Evolutionary conservation across 2,113 vertebrate species (phyloP).

Genomic region (Cinclus mexicanus): DNA sequence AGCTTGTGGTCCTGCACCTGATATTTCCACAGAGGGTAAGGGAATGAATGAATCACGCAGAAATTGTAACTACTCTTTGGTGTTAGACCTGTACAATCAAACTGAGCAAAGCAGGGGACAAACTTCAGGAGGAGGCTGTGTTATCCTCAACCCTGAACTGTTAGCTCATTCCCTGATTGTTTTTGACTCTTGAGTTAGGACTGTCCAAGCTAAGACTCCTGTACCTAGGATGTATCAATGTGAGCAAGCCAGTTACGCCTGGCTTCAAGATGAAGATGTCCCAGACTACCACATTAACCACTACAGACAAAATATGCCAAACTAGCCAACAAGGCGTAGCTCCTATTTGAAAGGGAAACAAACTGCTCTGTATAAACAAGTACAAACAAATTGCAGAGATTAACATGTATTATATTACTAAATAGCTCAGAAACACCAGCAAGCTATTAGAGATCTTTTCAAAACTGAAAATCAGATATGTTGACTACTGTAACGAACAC

Average conservation of each 20-base stretch:
- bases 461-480: neutral
- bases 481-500: neutral
- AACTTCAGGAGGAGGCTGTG: neutral
- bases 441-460: neutral
- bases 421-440: neutral
- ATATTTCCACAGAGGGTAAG: neutral
- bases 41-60: neutral
- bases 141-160: neutral
- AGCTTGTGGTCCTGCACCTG: neutral
- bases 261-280: neutral
- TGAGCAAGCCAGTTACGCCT: neutral
- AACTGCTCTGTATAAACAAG: neutral
- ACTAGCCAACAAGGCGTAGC: neutral
- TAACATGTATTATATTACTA: neutral
- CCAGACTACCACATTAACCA: neutral
- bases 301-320: neutral
- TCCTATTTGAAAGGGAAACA: neutral
- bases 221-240: neutral
- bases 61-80: neutral
- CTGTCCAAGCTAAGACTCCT: neutral
- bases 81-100: neutral
- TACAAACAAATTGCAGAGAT: neutral
- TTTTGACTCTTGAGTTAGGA: neutral
- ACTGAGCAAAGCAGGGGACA: neutral
- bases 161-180: neutral